phyloP scores from a whole-genome alignment of 2,797 vertebrate genomes.

The Cercopithecus hamlyni region DNA sequence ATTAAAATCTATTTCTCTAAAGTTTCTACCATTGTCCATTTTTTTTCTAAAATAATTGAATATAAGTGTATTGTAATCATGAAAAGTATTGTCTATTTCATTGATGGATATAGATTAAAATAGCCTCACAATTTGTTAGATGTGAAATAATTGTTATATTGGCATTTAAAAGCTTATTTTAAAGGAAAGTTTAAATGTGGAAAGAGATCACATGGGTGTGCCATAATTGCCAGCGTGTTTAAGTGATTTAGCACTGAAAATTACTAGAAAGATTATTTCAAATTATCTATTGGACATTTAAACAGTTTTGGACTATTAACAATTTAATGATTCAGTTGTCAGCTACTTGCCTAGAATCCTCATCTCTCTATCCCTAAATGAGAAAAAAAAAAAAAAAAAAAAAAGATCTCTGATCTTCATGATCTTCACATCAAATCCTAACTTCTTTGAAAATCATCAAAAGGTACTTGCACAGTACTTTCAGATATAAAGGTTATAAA shows the following conservation, averaged over 20 bases:
- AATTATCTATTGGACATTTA: background rate
- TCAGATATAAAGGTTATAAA: constrained; percentile 28
- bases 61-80: background rate
- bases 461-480: background rate
- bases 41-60: constrained; percentile 50
- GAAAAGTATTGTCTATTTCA: background rate
- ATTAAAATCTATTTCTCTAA: background rate
- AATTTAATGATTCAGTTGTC: background rate
- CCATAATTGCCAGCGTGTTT: background rate
- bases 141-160: background rate
- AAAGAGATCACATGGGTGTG: background rate
- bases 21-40: background rate
- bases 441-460: background rate
- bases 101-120: constrained; percentile 5
- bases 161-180: background rate
- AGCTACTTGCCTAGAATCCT: background rate
- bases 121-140: background rate
- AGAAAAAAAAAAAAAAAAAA: constrained; percentile 19
- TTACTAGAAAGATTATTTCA: background rate
- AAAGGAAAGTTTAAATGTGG: background rate
- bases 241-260: constrained; percentile 2
- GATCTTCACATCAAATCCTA: background rate
- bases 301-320: background rate
- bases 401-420: background rate
- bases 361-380: background rate